Evolutionary conservation across 2,888 invertebrate species (phyloP), one percentile per base, ranked within the genome.

Genomic region (Alloscopus bannaensis): DNA sequence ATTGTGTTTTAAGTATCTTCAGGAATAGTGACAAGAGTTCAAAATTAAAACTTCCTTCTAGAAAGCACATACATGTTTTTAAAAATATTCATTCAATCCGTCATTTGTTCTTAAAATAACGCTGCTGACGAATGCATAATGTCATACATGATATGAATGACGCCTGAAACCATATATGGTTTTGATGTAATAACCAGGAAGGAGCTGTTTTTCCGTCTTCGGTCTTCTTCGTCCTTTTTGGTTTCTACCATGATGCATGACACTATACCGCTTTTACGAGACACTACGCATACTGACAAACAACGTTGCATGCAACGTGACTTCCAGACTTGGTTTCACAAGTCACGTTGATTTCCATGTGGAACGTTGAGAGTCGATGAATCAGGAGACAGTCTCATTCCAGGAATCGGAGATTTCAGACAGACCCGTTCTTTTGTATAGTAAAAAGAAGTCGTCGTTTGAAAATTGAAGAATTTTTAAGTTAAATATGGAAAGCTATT

Each of bases 301-400:
- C 59, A 62, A 68, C 80, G 80, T 80, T 80, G 72, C 22, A 6
- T 73, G 72, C 80, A 80, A 80, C 80, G 80, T 80, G 80, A 80
- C 80, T 80, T 50, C 29, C 20, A n/a, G 36, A 29, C 31, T 24
- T 20, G 16, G 3, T 68, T 60, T 52, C 42, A 40, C 52, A 45
- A 29, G 28, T 80, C 80, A 80, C 80, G 80, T 80, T 80, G 80
- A 80, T n/a, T 29, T 42, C n/a, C 73, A 66, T 62, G 80, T 80
- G 80, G 73, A 62, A 3, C 28, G 55, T 64, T 62, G 29, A 42
- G 62, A 29, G n/a, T n/a, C n/a, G n/a, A n/a, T n/a, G n/a, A n/a
- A n/a, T n/a, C n/a, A n/a, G n/a, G n/a, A n/a, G n/a, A n/a, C n/a
- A n/a, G n/a, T n/a, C n/a, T n/a, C n/a, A n/a, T n/a, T n/a, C n/a